phyloP scores from a whole-genome alignment of 2,888 invertebrate species.

The Spisula subtruncata region DNA sequence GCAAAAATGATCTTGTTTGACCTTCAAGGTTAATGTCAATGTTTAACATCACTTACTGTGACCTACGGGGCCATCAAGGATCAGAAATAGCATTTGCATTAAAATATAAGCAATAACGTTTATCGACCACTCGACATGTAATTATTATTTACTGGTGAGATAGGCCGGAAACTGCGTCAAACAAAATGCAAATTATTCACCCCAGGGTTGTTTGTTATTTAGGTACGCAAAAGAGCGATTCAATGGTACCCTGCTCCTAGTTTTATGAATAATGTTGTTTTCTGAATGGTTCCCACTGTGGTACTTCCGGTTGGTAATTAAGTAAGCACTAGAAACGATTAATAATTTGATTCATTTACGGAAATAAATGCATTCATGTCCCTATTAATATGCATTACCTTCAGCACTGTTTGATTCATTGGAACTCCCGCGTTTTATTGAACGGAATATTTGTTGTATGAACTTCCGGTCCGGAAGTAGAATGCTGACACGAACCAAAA shows the following conservation, averaged over 20 bases:
- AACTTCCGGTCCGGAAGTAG: slow-evolving; percentile 15
- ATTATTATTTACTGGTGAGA: neutral
- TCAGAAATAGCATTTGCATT: neutral
- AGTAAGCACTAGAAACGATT: slow-evolving; percentile 5
- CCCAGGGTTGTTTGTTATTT: neutral
- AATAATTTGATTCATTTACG: slow-evolving; percentile 3
- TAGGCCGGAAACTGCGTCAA: neutral
- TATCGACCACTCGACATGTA: neutral
- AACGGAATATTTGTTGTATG: neutral
- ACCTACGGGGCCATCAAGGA: too few species aligned
- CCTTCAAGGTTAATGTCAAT: too few species aligned
- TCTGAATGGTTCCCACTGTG: neutral
- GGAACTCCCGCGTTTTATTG: slow-evolving; percentile 3
- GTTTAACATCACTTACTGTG: too few species aligned
- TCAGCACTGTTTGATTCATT: neutral
- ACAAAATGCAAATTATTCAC: neutral
- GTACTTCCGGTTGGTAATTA: neutral
- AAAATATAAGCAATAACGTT: neutral
- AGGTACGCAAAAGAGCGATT: neutral
- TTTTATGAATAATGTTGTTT: neutral
- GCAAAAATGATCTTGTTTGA: too few species aligned
- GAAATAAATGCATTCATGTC: slow-evolving; percentile 24
- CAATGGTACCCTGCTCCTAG: neutral
- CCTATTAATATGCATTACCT: neutral
- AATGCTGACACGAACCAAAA: neutral